Percentiles rank a stretch among this genome's conserved stretches.
These are phyloP conservation scores for Nannobrachium achirus DNA, from an alignment of 2,113 vertebrate species.

Conservation along the genomic window DNA sequence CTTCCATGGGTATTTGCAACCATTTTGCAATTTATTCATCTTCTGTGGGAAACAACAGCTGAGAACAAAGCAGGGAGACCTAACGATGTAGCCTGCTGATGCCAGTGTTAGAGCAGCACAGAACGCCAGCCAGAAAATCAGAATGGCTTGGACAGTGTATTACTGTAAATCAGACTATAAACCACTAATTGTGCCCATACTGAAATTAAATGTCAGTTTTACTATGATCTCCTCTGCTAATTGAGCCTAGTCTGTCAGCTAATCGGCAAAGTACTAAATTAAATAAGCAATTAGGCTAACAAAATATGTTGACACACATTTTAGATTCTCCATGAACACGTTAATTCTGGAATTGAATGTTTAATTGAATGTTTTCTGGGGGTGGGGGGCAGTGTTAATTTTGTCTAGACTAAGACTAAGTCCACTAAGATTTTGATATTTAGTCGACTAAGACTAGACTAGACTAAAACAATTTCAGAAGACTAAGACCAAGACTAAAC, in stretches of 20 bases:
- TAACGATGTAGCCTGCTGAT: constrained; percentile 56
- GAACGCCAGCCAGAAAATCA: constrained; percentile 59
- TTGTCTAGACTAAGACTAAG: no score
- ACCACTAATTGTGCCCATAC: constrained; percentile 56
- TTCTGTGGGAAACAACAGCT: constrained; percentile 47
- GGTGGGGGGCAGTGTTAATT: background rate
- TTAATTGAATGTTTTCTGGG: no score
- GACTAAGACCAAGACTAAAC: no score
- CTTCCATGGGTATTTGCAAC: constrained; percentile 10
- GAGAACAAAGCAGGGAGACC: constrained; percentile 60
- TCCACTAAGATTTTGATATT: no score
- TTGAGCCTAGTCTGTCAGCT: constrained; percentile 35
- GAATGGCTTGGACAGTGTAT: constrained; percentile 48
- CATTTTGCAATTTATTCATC: constrained; percentile 41
- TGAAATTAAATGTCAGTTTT: constrained; percentile 42
- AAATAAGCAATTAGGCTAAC: constrained; percentile 24
- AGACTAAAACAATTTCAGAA: no score
- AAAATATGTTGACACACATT: background rate
- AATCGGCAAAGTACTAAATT: constrained; percentile 16
- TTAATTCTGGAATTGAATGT: background rate
- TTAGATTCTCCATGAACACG: background rate
- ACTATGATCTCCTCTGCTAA: constrained; percentile 43
- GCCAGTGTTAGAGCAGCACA: constrained; percentile 51
- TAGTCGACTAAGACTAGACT: no score
- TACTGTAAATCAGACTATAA: constrained; percentile 53